Conservation (phyloP, 1,140 invertebrate genomes). For the Mercenaria mercenaria region DNA sequence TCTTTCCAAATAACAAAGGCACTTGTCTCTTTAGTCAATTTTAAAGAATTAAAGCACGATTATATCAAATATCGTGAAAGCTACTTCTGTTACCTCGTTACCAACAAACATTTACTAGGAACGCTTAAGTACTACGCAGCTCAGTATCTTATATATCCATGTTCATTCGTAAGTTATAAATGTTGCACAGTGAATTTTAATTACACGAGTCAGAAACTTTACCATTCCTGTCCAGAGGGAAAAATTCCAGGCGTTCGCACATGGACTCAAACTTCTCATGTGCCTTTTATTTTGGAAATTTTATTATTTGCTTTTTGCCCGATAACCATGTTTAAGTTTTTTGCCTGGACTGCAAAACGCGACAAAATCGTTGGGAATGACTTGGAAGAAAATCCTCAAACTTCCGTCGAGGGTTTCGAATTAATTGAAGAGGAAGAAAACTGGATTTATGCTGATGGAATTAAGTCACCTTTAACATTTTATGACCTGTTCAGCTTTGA, state of each 20-base stretch:
- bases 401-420: not conserved
- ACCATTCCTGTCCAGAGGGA: not conserved
- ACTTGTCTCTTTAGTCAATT: not conserved
- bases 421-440: not conserved
- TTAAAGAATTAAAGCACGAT: not conserved
- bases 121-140: not conserved
- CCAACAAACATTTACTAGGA: not conserved
- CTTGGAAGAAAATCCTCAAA: not conserved
- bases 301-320: not conserved
- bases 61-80: not conserved
- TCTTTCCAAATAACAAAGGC: not conserved
- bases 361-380: not conserved
- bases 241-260: not conserved
- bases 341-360: not conserved
- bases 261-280: not conserved
- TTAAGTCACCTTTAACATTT: not conserved
- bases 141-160: not conserved
- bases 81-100: not conserved
- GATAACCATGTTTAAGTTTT: not conserved
- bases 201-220: not conserved
- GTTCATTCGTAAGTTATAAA: not conserved
- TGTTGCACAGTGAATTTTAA: not conserved
- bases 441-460: conserved; percentile 33
- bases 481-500: not conserved
- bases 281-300: not conserved